Evolutionary conservation across 2,113 vertebrate genomes (phyloP).

Genomic region (Rynchops niger): DNA sequence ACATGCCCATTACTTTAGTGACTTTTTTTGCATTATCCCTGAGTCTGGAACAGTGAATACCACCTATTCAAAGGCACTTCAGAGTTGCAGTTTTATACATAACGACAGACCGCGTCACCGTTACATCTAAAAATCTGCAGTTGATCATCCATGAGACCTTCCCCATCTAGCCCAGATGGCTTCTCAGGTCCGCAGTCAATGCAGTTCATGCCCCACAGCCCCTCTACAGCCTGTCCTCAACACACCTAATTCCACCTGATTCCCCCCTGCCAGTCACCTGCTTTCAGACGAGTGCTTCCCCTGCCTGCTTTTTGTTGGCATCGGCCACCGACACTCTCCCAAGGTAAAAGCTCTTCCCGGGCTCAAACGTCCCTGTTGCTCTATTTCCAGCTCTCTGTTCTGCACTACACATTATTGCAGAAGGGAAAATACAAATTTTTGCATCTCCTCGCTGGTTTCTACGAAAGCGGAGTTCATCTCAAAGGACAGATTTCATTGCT

Average conservation of each 20-base stretch:
- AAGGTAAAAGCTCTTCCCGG: neutral
- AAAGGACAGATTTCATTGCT: neutral
- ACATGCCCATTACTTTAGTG: neutral
- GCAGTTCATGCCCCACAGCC: neutral
- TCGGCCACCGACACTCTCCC: accelerated
- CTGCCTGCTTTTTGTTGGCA: neutral
- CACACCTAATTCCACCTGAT: neutral
- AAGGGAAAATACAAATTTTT: neutral
- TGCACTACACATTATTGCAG: neutral
- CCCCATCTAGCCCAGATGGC: neutral
- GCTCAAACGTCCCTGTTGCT: neutral
- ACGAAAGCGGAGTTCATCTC: neutral
- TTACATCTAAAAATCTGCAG: neutral
- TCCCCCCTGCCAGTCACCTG: neutral
- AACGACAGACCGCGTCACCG: accelerated
- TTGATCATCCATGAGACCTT: neutral
- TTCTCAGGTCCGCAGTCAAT: accelerated
- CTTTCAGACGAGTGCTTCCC: neutral
- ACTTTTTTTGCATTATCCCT: neutral
- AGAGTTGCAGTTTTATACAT: neutral
- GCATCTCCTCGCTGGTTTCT: neutral
- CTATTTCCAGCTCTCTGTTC: neutral
- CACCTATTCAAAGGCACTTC: neutral
- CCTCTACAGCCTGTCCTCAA: neutral
- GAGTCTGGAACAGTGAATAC: neutral